Evolutionary conservation across 2,113 vertebrate species (phyloP).

Genomic region (Morone chrysops): DNA sequence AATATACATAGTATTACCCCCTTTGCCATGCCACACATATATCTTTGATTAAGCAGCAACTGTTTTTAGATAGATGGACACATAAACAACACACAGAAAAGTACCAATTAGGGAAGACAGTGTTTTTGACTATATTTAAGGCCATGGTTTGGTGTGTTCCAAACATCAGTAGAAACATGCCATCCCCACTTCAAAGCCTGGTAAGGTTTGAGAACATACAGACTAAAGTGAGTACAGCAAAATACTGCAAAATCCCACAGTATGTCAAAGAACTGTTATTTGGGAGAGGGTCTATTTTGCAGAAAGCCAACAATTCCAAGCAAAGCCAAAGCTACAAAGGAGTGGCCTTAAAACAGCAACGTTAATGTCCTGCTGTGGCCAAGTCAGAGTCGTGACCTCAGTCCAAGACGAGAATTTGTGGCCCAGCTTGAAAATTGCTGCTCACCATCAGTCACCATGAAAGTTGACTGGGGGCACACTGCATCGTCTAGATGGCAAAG

Average conservation of each 20-base stretch:
- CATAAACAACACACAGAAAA: neutral
- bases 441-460: neutral
- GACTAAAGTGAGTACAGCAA: slow-evolving; percentile 7
- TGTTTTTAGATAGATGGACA: neutral
- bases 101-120: neutral
- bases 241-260: slow-evolving; percentile 2
- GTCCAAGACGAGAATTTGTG: slow-evolving; percentile 11
- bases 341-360: neutral
- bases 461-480: neutral
- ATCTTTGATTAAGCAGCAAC: neutral
- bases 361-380: slow-evolving; percentile 10
- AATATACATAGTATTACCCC: neutral
- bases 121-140: neutral
- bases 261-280: neutral
- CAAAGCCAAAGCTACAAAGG: slow-evolving; percentile 13
- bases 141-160: neutral
- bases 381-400: slow-evolving; percentile 23
- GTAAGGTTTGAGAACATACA: neutral
- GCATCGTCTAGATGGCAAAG: slow-evolving; percentile 8
- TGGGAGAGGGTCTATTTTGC: slow-evolving; percentile 7
- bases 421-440: slow-evolving; percentile 4
- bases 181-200: neutral
- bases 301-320: neutral
- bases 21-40: neutral
- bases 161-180: slow-evolving; percentile 11